Percentiles rank a stretch among this genome's conserved stretches.
Conservation (phyloP, 2,888 invertebrate genomes). For the Toxonevra muliebris region DNA sequence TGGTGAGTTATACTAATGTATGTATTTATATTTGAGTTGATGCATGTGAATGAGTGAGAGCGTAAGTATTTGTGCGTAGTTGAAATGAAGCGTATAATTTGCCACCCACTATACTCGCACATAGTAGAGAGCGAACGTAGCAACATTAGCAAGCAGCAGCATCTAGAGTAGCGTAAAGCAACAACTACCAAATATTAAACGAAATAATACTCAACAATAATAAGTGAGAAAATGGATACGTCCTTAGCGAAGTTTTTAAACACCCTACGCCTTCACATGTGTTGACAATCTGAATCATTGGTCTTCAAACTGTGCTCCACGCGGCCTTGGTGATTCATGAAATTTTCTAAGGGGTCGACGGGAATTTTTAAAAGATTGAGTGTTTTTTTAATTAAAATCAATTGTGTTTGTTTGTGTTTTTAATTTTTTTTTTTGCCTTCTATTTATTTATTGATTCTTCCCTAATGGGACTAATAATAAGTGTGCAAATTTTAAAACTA, state of each 20-base stretch:
- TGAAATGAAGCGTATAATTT: slow-evolving; percentile 50
- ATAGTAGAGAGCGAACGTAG: background rate
- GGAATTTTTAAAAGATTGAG: too few relatives aligned
- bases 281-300: too few relatives aligned
- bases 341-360: too few relatives aligned
- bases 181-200: background rate
- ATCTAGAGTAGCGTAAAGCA: background rate
- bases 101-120: slow-evolving; percentile 47
- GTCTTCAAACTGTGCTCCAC: too few relatives aligned
- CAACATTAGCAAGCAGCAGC: slow-evolving; percentile 11
- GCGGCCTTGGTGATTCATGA: too few relatives aligned
- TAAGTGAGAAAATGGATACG: background rate
- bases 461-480: too few relatives aligned
- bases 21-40: slow-evolving; percentile 5
- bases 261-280: background rate
- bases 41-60: slow-evolving; percentile 17
- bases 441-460: too few relatives aligned
- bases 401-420: too few relatives aligned
- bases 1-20: slow-evolving; percentile 16
- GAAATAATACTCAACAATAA: background rate
- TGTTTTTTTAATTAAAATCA: too few relatives aligned
- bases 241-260: too few relatives aligned
- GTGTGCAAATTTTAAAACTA: too few relatives aligned
- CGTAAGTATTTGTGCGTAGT: slow-evolving; percentile 6
- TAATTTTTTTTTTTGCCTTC: too few relatives aligned